Evolutionary conservation across 1,140 invertebrate genomes (phyloP), one percentile per base, ranked within the genome.

Genomic region (Amyelois transitella): DNA sequence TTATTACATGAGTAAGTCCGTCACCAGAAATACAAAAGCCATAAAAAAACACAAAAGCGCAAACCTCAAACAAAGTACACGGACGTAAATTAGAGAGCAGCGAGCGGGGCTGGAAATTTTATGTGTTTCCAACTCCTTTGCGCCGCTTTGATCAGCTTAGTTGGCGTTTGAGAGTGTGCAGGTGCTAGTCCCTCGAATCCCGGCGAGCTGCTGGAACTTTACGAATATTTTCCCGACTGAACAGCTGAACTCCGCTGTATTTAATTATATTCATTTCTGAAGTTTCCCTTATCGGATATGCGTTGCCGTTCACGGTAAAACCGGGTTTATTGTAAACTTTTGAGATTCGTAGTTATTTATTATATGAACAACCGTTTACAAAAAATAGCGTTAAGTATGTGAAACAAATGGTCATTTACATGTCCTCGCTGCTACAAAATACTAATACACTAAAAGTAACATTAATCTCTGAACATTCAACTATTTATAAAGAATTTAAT

Each of bases 131-230:
- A 18, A 48, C 45, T 48, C 44, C 32, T 47, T 20, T 47, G 44
- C 20, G 45, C 45, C 14, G 45, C 45, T 48, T 48, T 48, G 45
- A 48, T 48, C 45, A 48, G 45, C 45, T 48, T 21, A 21, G 45
- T 20, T 48, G 19, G 19, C 18, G 45, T 48, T 48, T 48, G 45
- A 48, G n/a, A 48, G 19, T 48, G 45, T 8, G 20, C 45, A 48
- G 45, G 45, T 48, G 45, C 8, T 19, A 8, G 12, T 8, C 25
- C 12, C 2, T 6, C 25, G 7, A 1, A 10, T 28, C 7, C 25
- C 7, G 2, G 25, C 7, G 32, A 38, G 17, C 32, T 38, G n/a
- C 32, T 8, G 21, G 18, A 44, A 48, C 19, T 48, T 21, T 19
- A 1, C 1, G 32, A 38, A 38, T 38, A 38, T 38, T 38, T 38